A percentile compares a stretch with the other conserved stretches of the same genome.
phyloP scores from a whole-genome alignment of 2,113 vertebrate genomes.

The Bubo bubo region DNA sequence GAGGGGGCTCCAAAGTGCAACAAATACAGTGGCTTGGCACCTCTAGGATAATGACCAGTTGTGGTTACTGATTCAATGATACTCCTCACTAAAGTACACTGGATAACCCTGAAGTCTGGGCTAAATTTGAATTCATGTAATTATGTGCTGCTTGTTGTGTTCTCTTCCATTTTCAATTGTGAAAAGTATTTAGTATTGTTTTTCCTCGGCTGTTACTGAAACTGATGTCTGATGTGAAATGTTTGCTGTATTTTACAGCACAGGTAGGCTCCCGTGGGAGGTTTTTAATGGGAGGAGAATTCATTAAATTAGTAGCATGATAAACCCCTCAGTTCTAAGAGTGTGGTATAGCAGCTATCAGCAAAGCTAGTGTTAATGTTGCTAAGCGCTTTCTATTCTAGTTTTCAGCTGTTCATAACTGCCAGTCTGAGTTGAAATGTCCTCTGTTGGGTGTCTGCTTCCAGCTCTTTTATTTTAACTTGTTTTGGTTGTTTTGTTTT shows the following conservation, averaged over 20 bases:
- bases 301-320: neutral
- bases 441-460: neutral
- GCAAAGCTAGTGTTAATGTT: neutral
- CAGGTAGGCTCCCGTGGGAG: neutral
- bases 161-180: neutral
- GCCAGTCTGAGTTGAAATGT: neutral
- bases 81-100: neutral
- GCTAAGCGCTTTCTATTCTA: neutral
- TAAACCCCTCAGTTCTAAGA: neutral
- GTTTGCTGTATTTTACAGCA: neutral
- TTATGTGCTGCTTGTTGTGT: neutral
- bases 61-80: neutral
- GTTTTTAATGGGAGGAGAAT: neutral
- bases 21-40: neutral
- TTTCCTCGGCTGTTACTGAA: neutral
- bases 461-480: slow-evolving; percentile 40
- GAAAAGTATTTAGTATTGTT: neutral
- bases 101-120: neutral
- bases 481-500: slow-evolving; percentile 26
- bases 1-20: neutral
- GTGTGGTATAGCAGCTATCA: neutral
- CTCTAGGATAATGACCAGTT: neutral
- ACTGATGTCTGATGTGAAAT: neutral
- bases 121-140: neutral
- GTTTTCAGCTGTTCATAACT: neutral